A percentile compares a stretch with the other conserved stretches of the same genome.
Evolutionary conservation across 2,113 vertebrate species (phyloP).

Genomic region (Limanda limanda): DNA sequence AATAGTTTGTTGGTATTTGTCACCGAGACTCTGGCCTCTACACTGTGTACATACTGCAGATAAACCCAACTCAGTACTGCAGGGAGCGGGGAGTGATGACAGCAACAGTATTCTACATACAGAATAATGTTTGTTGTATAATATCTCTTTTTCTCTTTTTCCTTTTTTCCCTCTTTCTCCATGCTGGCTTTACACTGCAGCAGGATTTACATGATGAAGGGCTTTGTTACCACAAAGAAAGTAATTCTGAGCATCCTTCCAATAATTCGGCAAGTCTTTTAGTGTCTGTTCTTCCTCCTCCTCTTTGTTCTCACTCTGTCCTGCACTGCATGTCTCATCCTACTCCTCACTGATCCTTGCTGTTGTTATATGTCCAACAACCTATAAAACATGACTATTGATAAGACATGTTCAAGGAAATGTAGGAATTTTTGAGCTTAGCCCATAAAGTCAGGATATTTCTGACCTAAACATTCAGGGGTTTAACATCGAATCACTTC

Average conservation of each 20-base stretch:
- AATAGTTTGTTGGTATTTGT: background rate
- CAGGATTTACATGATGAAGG: slow-evolving; percentile 88
- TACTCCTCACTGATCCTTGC: background rate
- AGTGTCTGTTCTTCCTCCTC: slow-evolving; percentile 51
- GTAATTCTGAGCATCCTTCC: slow-evolving; percentile 87
- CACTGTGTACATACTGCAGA: no score
- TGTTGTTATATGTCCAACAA: background rate
- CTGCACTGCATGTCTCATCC: slow-evolving; percentile 38
- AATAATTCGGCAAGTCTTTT: slow-evolving; percentile 88
- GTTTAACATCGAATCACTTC: no score
- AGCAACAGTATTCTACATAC: no score
- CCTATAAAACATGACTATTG: background rate
- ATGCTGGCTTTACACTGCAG: slow-evolving; percentile 77
- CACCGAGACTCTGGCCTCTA: no score
- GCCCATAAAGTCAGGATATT: background rate
- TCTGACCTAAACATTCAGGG: background rate
- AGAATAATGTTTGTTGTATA: background rate
- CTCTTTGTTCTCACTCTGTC: slow-evolving; percentile 28
- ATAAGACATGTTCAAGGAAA: background rate
- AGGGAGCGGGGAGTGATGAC: background rate
- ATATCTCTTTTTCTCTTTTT: slow-evolving; percentile 26
- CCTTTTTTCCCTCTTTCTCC: background rate
- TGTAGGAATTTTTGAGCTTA: background rate
- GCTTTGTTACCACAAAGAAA: slow-evolving; percentile 86
- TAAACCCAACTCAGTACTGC: no score